A percentile compares a stretch with the other conserved stretches of the same genome.
These are phyloP conservation scores for Pogoniulus pusillus DNA, from an alignment of 2,797 vertebrate genomes.

Conservation along the genomic window DNA sequence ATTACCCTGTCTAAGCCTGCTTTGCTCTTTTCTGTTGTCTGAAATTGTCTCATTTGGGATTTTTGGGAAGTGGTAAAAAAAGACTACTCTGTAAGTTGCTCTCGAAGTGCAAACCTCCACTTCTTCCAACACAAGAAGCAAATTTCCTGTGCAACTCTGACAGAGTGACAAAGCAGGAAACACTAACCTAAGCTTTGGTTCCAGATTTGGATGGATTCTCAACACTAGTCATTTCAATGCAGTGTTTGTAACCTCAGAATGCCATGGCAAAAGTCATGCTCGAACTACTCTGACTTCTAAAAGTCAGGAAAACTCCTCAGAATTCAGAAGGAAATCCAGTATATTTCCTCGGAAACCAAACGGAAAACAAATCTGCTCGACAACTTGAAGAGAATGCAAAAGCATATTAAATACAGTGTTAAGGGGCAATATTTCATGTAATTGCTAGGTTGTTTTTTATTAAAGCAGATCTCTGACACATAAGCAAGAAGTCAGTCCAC, in stretches of 20 bases:
- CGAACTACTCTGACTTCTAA: background rate
- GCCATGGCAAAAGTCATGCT: background rate
- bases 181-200: conserved; percentile 5
- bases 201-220: conserved; percentile 32
- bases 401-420: background rate
- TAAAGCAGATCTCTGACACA: background rate
- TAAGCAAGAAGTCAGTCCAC: background rate
- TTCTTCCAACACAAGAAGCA: background rate
- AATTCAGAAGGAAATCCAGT: no score
- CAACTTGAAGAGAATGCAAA: background rate
- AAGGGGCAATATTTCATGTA: background rate
- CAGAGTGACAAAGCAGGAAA: conserved; percentile 43
- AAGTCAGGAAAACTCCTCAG: background rate
- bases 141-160: background rate
- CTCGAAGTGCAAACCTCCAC: background rate
- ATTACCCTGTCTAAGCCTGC: background rate
- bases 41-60: background rate
- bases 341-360: background rate
- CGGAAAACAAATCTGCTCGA: background rate
- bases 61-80: background rate
- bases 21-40: background rate
- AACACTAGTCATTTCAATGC: background rate
- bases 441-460: background rate
- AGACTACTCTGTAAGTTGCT: background rate
- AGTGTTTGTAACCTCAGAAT: background rate